Conservation (phyloP, 2,888 invertebrate species). For the Parapristionchus giblindavisi region DNA sequence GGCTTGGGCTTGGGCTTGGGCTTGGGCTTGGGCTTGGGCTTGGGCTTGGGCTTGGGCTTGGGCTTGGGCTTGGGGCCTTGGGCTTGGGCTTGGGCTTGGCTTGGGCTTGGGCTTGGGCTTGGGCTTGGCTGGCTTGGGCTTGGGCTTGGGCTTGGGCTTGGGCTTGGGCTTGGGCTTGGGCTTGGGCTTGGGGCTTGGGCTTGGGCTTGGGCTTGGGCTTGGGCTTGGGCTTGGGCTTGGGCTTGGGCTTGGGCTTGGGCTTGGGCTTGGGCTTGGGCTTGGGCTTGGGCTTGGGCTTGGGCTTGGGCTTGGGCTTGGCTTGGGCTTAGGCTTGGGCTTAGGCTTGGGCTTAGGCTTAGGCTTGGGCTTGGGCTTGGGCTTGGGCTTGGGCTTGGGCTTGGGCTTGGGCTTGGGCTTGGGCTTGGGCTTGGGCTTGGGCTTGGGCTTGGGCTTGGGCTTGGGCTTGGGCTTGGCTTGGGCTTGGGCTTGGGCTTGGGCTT, state of each 20-base stretch:
- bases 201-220: no score
- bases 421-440: no score
- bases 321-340: no score
- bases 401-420: no score
- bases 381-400: no score
- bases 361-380: conserved; percentile 38
- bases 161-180: conserved; percentile 37
- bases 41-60: conserved; percentile 29
- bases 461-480: no score
- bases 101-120: conserved; percentile 36
- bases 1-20: conserved; percentile 33
- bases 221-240: conserved; percentile 40
- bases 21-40: conserved; percentile 34
- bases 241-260: conserved; percentile 42
- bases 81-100: conserved; percentile 38
- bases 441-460: no score
- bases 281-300: no score
- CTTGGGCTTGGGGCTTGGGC: no score
- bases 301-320: no score
- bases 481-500: no score
- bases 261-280: conserved; percentile 37
- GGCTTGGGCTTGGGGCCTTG: conserved; percentile 32
- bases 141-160: conserved; percentile 39
- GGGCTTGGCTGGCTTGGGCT: conserved; percentile 41
- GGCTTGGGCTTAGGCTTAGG: conserved; percentile 39